A percentile compares a stretch with the other conserved stretches of the same genome.
Evolutionary conservation across 2,888 invertebrate genomes (phyloP).

Genomic region (Tinea trinotella): DNA sequence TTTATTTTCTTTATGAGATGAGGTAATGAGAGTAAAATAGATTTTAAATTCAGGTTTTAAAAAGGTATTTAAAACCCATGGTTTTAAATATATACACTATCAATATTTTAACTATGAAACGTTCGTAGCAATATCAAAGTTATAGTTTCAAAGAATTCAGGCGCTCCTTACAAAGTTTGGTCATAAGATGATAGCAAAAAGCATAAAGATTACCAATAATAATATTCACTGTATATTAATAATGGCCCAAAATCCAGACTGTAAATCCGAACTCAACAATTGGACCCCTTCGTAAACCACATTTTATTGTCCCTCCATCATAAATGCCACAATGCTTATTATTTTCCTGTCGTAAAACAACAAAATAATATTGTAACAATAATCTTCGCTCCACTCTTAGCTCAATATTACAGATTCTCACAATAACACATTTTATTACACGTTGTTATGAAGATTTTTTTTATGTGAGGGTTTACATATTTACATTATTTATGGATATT

Average conservation of each 20-base stretch:
- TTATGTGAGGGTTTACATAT: constrained; percentile 22
- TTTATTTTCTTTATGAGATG: no score
- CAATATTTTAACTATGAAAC: no score
- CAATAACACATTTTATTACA: constrained; percentile 53
- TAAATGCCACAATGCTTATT: constrained; percentile 46
- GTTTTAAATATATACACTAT: no score
- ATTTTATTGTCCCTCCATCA: constrained; percentile 43
- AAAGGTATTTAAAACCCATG: no score
- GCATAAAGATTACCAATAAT: not conserved
- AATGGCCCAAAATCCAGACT: constrained; percentile 22
- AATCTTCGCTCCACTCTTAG: constrained; percentile 50
- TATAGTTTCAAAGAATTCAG: no score
- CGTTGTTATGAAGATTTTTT: constrained; percentile 53
- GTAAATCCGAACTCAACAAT: constrained; percentile 27
- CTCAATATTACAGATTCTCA: constrained; percentile 41
- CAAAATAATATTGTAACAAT: constrained; percentile 62
- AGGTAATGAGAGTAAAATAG: no score
- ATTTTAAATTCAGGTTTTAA: no score
- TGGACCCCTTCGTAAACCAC: constrained; percentile 35
- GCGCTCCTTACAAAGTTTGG: no score
- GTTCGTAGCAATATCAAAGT: no score
- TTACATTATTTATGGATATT: not conserved
- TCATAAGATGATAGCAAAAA: not conserved
- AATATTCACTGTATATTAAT: constrained; percentile 18
- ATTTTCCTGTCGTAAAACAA: constrained; percentile 67